Percentiles rank a stretch among this genome's conserved stretches.
These are phyloP conservation scores for Himalopsyche kuldschensis DNA, from an alignment of 2,888 invertebrate genomes.

Conservation along the genomic window DNA sequence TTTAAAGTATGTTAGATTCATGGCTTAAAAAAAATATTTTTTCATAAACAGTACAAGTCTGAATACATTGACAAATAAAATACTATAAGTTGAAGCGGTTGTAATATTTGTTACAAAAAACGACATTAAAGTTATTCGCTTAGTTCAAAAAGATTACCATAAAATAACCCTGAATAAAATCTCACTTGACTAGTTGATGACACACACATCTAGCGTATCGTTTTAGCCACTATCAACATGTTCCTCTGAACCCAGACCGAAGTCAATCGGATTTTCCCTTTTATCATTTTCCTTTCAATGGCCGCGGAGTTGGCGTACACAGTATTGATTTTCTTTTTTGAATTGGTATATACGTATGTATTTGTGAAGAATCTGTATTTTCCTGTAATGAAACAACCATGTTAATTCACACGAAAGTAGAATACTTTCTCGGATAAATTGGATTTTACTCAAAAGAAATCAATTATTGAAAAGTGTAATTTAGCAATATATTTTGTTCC, in stretches of 20 bases:
- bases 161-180: neutral
- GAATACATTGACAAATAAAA: too few relatives aligned
- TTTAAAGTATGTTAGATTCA: too few relatives aligned
- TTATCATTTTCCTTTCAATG: conserved; percentile 12
- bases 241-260: conserved; percentile 19
- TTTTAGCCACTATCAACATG: conserved; percentile 10
- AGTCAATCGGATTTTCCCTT: conserved; percentile 27
- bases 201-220: neutral
- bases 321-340: neutral
- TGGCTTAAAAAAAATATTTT: too few relatives aligned
- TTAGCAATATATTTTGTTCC: too few relatives aligned
- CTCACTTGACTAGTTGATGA: neutral
- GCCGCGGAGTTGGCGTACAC: neutral
- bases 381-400: neutral
- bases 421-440: too few relatives aligned
- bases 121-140: too few relatives aligned
- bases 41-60: too few relatives aligned
- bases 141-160: neutral
- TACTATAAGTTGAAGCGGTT: too few relatives aligned
- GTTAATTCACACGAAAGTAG: neutral
- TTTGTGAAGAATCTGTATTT: neutral
- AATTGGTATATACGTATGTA: neutral
- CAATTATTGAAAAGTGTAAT: too few relatives aligned
- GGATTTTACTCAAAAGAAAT: too few relatives aligned
- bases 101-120: too few relatives aligned